These are phyloP conservation scores for Notospermus geniculatus DNA, from an alignment of 1,140 invertebrate genomes.

Conservation along the genomic window DNA sequence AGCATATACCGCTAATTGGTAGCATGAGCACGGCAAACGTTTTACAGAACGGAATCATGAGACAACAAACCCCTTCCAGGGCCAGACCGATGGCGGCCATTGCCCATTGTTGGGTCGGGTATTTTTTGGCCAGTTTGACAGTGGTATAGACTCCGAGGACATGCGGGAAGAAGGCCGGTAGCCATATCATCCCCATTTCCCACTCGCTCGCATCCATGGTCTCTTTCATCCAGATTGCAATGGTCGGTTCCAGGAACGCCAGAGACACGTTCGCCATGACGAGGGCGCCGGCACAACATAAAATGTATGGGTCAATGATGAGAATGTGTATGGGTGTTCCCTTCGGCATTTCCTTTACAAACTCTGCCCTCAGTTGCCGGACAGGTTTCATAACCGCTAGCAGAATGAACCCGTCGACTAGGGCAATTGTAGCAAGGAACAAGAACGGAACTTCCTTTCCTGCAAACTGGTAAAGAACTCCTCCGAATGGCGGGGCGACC, in stretches of 20 bases:
- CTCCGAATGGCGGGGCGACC: constrained; percentile 99
- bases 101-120: constrained; percentile 95
- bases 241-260: constrained; percentile 98
- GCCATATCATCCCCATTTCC: constrained; percentile 99
- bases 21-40: constrained; percentile 94
- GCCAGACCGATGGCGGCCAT: constrained; percentile 91
- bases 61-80: constrained; percentile 92
- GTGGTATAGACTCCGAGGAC: constrained; percentile 95
- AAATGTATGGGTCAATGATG: constrained; percentile 97
- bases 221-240: constrained; percentile 98
- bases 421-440: constrained; percentile 89
- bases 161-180: constrained; percentile 98
- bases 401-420: constrained; percentile 92
- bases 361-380: constrained; percentile 37
- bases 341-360: constrained; percentile 40
- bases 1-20: constrained; percentile 96
- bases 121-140: constrained; percentile 88
- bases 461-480: constrained; percentile 93
- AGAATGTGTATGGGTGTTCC: constrained; percentile 87
- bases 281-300: constrained; percentile 91
- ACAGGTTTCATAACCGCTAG: constrained; percentile 84
- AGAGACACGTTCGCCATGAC: constrained; percentile 99
- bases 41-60: constrained; percentile 90
- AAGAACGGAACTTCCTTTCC: constrained; percentile 98
- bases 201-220: constrained; percentile 88